A percentile compares a stretch with the other conserved stretches of the same genome.
Evolutionary conservation across 2,113 vertebrate genomes (phyloP).

Genomic region (Grantiella picta): DNA sequence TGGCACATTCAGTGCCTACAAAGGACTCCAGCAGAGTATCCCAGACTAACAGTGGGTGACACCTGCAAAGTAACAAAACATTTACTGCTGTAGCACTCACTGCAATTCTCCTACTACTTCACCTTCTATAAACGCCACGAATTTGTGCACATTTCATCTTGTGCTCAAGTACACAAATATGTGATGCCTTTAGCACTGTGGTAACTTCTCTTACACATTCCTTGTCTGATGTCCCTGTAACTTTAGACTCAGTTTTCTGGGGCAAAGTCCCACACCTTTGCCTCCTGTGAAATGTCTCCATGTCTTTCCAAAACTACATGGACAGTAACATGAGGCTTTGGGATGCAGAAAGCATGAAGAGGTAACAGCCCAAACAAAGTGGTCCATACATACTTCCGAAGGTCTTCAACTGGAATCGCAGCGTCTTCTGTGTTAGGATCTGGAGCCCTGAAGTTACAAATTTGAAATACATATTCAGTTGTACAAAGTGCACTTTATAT

Average conservation of each 20-base stretch:
- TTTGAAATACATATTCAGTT: neutral
- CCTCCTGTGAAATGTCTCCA: neutral
- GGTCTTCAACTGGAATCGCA: conserved; percentile 83
- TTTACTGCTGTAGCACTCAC: neutral
- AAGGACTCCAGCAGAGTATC: neutral
- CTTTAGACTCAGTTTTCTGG: neutral
- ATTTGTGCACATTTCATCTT: neutral
- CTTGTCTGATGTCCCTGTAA: neutral
- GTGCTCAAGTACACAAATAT: neutral
- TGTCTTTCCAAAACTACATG: neutral
- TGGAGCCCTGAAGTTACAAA: conserved; percentile 77
- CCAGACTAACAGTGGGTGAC: neutral
- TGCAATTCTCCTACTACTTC: neutral
- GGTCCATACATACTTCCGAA: conserved; percentile 80
- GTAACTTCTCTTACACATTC: neutral
- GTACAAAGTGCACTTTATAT: neutral
- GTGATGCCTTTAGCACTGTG: rapidly evolving
- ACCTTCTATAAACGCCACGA: neutral
- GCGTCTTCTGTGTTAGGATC: conserved; percentile 80
- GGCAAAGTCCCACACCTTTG: neutral
- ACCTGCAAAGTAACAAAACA: neutral
- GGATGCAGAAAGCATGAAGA: neutral
- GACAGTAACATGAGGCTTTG: neutral
- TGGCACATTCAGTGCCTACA: neutral
- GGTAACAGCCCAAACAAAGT: neutral